Percentiles rank a stretch among this genome's conserved stretches.
These are phyloP conservation scores for Coremacera marginata DNA, from an alignment of 2,888 invertebrate genomes.

Conservation along the genomic window DNA sequence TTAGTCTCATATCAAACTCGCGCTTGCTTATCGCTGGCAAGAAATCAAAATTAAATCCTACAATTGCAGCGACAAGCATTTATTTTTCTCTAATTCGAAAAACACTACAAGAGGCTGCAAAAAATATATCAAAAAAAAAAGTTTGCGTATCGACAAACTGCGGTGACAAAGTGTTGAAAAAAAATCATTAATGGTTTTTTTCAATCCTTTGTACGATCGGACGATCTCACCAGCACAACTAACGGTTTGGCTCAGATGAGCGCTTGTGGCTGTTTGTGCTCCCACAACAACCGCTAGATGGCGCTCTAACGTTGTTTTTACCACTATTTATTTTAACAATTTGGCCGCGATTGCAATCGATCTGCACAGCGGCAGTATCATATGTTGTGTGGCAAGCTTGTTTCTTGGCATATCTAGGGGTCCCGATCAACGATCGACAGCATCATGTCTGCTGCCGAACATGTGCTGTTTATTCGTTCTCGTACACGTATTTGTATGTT, in stretches of 20 bases:
- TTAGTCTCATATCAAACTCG: background rate
- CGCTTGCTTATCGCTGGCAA: slow-evolving; percentile 36
- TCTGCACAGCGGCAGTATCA: slow-evolving; percentile 43
- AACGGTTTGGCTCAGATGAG: background rate
- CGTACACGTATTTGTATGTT: background rate
- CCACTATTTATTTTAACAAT: slow-evolving; percentile 50
- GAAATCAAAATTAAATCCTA: slow-evolving; percentile 41
- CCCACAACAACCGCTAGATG: slow-evolving; percentile 38
- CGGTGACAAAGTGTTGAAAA: slow-evolving; percentile 8
- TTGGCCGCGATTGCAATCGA: slow-evolving; percentile 58
- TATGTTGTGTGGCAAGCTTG: slow-evolving; percentile 12
- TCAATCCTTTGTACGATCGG: slow-evolving; percentile 18
- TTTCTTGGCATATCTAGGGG: slow-evolving; percentile 20
- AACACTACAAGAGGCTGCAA: slow-evolving; percentile 42
- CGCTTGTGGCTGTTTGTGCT: slow-evolving; percentile 19
- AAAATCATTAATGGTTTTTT: background rate
- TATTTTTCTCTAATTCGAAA: slow-evolving; percentile 26
- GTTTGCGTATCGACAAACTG: background rate
- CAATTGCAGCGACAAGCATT: slow-evolving; percentile 39
- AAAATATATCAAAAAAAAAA: background rate
- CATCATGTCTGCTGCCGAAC: slow-evolving; percentile 13
- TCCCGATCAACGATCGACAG: slow-evolving; percentile 3
- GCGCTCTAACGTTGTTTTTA: slow-evolving; percentile 51
- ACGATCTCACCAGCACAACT: slow-evolving; percentile 32
- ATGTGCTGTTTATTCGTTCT: slow-evolving; percentile 6